Conservation (phyloP, 2,797 vertebrate genomes). For the Taenioides sp. region DNA sequence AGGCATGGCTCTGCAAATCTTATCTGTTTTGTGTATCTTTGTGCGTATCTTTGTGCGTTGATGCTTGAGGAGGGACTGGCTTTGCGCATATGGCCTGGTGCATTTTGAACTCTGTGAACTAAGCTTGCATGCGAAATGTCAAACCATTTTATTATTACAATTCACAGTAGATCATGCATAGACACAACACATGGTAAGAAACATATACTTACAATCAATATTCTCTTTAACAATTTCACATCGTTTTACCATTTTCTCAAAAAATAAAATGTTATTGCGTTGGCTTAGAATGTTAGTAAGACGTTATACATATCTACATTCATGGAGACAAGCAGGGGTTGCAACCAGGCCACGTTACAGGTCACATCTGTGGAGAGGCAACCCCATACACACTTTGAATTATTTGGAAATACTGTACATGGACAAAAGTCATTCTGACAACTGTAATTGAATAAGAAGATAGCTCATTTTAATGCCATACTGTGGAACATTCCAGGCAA, state of each 20-base stretch:
- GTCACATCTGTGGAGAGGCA: too few species aligned
- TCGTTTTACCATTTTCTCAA: too few species aligned
- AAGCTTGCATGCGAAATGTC: constrained; percentile 27
- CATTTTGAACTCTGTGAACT: constrained; percentile 14
- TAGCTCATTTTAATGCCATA: too few species aligned
- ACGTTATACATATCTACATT: background rate
- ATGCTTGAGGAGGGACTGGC: background rate
- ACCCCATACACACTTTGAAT: too few species aligned
- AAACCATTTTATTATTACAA: background rate
- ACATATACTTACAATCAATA: too few species aligned
- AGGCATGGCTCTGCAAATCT: background rate
- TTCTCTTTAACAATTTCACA: background rate
- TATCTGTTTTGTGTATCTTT: background rate
- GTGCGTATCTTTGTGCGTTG: background rate
- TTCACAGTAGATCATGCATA: background rate
- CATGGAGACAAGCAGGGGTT: background rate
- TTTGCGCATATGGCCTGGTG: constrained; percentile 8
- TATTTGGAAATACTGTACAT: too few species aligned
- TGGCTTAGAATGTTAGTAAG: background rate
- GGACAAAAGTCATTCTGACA: too few species aligned
- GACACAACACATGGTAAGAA: background rate
- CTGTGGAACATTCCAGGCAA: too few species aligned
- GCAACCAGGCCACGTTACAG: too few species aligned
- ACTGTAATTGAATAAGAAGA: too few species aligned
- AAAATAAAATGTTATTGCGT: too few species aligned